phyloP scores from a whole-genome alignment of 2,888 invertebrate species.

The Loripinus fragilis region DNA sequence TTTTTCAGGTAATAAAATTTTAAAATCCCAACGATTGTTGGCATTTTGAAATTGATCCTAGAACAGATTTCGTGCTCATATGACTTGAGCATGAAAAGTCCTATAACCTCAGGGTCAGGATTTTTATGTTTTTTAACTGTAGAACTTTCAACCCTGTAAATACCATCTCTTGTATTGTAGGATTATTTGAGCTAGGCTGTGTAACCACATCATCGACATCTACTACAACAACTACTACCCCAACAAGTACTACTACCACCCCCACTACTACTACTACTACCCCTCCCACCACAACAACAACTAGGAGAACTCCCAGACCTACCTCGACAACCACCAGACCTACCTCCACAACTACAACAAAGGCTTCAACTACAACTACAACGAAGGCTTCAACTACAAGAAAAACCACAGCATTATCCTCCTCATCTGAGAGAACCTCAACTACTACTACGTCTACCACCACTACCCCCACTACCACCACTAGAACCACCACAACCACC shows the following conservation, averaged over 20 bases:
- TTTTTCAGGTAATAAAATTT: too few relatives aligned
- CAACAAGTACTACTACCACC: background rate
- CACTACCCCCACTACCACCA: slow-evolving; percentile 25
- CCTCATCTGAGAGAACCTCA: background rate
- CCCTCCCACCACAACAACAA: background rate
- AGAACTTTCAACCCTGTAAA: too few relatives aligned
- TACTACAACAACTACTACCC: background rate
- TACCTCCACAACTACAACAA: background rate
- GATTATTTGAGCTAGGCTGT: background rate
- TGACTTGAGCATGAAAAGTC: too few relatives aligned
- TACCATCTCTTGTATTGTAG: background rate
- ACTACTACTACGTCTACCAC: slow-evolving; percentile 37
- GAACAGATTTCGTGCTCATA: too few relatives aligned
- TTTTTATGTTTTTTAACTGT: too few relatives aligned
- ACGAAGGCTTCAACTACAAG: background rate
- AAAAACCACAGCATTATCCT: background rate
- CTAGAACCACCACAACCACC: slow-evolving; percentile 3
- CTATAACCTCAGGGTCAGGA: too few relatives aligned
- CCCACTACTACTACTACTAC: background rate
- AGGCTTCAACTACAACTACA: background rate
- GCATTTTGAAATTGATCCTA: too few relatives aligned
- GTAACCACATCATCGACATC: background rate
- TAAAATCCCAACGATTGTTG: too few relatives aligned
- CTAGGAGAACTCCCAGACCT: background rate
- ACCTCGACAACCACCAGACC: background rate